Evolutionary conservation across 1,140 invertebrate genomes (phyloP).

Genomic region (Telenomus remus): DNA sequence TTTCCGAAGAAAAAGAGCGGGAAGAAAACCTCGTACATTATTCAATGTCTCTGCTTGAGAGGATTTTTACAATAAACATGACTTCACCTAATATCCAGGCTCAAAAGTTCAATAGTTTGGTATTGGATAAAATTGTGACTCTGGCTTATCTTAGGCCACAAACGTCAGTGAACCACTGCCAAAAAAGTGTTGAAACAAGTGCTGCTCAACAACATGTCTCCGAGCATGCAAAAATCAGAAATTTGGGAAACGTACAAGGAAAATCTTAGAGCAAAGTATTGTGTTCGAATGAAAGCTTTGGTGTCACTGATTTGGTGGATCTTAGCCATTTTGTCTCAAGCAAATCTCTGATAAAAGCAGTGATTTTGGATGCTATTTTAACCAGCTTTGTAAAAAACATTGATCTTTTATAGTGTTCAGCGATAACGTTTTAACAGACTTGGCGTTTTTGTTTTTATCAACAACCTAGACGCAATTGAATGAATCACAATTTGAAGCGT

Average conservation of each 20-base stretch:
- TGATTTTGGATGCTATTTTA: slow-evolving; percentile 61
- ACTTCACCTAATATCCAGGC: slow-evolving; percentile 25
- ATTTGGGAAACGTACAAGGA: slow-evolving; percentile 64
- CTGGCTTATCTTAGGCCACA: slow-evolving; percentile 72
- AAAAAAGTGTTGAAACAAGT: slow-evolving; percentile 65
- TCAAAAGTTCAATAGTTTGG: slow-evolving; percentile 61
- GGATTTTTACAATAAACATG: slow-evolving; percentile 33
- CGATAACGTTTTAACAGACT: slow-evolving; percentile 53
- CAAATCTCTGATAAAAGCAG: slow-evolving; percentile 54
- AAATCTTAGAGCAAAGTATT: slow-evolving; percentile 61
- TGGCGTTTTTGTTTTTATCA: slow-evolving; percentile 57
- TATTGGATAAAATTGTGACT: slow-evolving; percentile 66
- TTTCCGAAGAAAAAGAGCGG: slow-evolving; percentile 22
- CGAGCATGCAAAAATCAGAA: slow-evolving; percentile 51
- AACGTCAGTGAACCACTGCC: slow-evolving; percentile 63
- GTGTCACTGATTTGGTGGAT: slow-evolving; percentile 62
- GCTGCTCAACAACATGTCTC: slow-evolving; percentile 54
- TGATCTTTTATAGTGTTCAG: slow-evolving; percentile 39
- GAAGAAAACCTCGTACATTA: slow-evolving; percentile 44
- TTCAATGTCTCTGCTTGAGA: slow-evolving; percentile 25
- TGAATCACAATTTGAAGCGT: slow-evolving; percentile 11
- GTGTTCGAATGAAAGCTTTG: slow-evolving; percentile 67
- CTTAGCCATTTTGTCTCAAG: slow-evolving; percentile 50
- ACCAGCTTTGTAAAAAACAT: slow-evolving; percentile 44
- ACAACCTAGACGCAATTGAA: slow-evolving; percentile 35